These are phyloP conservation scores for Phaonia tiefii DNA, from an alignment of 2,888 invertebrate species.

Conservation along the genomic window DNA sequence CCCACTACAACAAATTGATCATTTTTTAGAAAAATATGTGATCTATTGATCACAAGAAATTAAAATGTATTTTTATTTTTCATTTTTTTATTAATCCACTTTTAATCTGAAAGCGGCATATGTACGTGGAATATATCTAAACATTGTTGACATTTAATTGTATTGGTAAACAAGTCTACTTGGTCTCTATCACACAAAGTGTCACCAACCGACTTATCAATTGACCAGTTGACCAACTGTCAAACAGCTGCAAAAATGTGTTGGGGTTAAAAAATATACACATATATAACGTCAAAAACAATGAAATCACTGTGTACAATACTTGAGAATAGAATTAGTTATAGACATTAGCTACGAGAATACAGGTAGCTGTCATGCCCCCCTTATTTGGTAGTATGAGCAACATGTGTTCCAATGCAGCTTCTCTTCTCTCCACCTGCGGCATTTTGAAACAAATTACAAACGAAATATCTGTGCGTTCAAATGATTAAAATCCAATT, in stretches of 20 bases:
- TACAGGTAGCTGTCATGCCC: too few species aligned
- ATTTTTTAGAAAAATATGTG: too few species aligned
- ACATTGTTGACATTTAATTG: too few species aligned
- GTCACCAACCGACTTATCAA: neutral
- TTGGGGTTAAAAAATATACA: neutral
- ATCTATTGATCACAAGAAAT: too few species aligned
- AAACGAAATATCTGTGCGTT: conserved; percentile 4
- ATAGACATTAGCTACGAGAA: neutral
- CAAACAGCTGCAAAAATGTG: neutral
- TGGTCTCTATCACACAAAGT: neutral
- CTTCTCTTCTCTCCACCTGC: neutral
- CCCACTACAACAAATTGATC: too few species aligned
- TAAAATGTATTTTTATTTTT: too few species aligned
- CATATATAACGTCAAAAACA: neutral
- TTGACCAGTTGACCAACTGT: neutral
- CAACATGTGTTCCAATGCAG: too few species aligned
- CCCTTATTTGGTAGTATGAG: too few species aligned
- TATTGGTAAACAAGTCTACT: neutral
- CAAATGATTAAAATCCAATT: conserved; percentile 17
- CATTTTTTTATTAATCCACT: too few species aligned
- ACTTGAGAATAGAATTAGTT: too few species aligned
- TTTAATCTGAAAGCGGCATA: too few species aligned
- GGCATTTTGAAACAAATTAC: neutral
- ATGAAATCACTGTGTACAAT: conserved; percentile 13
- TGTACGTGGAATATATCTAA: neutral